Evolutionary conservation across 1,140 invertebrate genomes (phyloP), one percentile per base, ranked within the genome.

Genomic region (Arion vulgaris): DNA sequence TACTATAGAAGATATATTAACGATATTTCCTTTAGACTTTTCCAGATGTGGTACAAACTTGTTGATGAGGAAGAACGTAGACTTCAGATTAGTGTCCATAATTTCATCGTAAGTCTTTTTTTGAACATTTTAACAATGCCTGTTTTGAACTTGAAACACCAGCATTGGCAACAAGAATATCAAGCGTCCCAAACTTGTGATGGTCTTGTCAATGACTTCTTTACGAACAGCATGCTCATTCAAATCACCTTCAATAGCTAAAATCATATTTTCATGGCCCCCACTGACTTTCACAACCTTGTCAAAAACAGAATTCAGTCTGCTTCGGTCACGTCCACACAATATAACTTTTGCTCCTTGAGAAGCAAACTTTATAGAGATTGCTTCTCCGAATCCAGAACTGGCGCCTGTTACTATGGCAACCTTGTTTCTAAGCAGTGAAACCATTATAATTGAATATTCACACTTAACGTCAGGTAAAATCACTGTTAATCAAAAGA

Each of bases 11-110:
- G 74, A 76, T 4, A 76, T 45, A 17, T 38, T 45, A 13, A 76
- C 26, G 15, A 76, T 76, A 28, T n/a, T 51, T 2, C 74, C 74
- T 76, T 76, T 49, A 17, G 45, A 53, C 74, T 53, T 53, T 49
- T 76, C 74, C 26, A 76, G 51, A 34, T 76, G 51, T 57, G 74
- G 74, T 7, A 57, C 28, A 26, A 49, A 45, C 13, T 76, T 11
- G 28, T 76, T 45, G 2, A 76, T 76, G 36, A 76, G 74, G 11
- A 76, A 76, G 53, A 76, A 76, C 74, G 13, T 28, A 34, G 74
- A 49, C 34, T 57, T 49, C 5, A 76, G 2, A 28, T 76, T 76
- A 9, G 74, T 53, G 28, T 53, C 36, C n/a, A 76, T 1, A 11
- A 53, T 57, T 7, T 13, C 2, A 32, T 76, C 45, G 45, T 19